Conservation (phyloP, 1,140 invertebrate species). For the Muscidifurax raptorellus region DNA sequence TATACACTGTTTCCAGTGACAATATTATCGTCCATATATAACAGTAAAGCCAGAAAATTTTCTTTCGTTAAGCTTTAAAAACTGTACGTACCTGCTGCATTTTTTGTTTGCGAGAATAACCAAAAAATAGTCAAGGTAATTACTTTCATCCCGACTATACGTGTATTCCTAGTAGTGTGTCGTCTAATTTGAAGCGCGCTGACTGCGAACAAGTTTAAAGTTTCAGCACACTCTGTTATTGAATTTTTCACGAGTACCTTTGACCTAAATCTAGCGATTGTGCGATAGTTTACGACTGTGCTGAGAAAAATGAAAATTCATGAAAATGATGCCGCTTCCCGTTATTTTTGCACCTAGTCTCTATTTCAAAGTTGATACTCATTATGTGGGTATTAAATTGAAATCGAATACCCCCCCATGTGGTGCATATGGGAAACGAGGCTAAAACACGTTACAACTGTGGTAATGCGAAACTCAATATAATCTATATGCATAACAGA, state of each 20-base stretch:
- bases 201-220: conserved; percentile 18
- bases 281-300: not conserved
- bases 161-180: not conserved
- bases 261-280: not conserved
- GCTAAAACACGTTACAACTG: not conserved
- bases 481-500: not conserved
- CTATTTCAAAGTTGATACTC: not conserved
- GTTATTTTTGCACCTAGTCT: not conserved
- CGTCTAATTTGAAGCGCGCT: not conserved
- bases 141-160: not conserved
- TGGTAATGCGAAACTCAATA: not conserved
- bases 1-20: not conserved
- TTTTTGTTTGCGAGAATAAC: not conserved
- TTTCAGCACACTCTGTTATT: not conserved
- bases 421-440: not conserved
- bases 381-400: not conserved
- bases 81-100: not conserved
- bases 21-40: not conserved
- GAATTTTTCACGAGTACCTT: conserved; percentile 23
- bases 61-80: not conserved
- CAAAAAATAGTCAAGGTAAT: not conserved
- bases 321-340: not conserved
- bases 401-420: not conserved
- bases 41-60: not conserved
- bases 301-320: not conserved